Evolutionary conservation across 2,113 vertebrate genomes (phyloP).

Genomic region (Aramus guarauna): DNA sequence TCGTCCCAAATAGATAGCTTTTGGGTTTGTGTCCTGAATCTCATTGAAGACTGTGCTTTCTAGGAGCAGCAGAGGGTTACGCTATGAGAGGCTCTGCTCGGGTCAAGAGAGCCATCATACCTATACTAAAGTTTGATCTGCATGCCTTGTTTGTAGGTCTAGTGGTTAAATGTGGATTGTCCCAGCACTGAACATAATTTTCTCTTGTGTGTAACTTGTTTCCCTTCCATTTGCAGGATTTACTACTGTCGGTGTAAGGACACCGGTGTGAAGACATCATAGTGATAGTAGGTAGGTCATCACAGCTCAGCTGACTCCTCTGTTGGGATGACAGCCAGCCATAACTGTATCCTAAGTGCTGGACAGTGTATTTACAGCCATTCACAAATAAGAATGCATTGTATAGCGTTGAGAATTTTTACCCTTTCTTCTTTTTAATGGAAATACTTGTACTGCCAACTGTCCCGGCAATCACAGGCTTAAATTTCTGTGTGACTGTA

Average conservation of each 20-base stretch:
- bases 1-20: not conserved
- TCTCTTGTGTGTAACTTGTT: not conserved
- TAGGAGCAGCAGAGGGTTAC: not conserved
- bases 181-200: not conserved
- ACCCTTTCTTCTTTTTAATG: not conserved
- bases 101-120: not conserved
- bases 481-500: not conserved
- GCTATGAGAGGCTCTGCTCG: not conserved
- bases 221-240: not conserved
- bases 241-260: not conserved
- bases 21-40: not conserved
- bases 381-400: not conserved
- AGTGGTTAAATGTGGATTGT: not conserved
- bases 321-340: not conserved
- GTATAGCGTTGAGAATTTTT: not conserved
- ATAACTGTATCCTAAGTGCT: not conserved
- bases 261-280: not conserved
- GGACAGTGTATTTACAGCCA: not conserved
- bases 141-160: not conserved
- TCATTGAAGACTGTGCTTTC: not conserved
- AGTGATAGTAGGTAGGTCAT: constrained; percentile 12
- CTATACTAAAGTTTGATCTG: not conserved
- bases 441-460: not conserved
- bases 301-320: not conserved
- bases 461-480: not conserved